phyloP scores from a whole-genome alignment of 2,888 invertebrate genomes.

The Theretra japonica region DNA sequence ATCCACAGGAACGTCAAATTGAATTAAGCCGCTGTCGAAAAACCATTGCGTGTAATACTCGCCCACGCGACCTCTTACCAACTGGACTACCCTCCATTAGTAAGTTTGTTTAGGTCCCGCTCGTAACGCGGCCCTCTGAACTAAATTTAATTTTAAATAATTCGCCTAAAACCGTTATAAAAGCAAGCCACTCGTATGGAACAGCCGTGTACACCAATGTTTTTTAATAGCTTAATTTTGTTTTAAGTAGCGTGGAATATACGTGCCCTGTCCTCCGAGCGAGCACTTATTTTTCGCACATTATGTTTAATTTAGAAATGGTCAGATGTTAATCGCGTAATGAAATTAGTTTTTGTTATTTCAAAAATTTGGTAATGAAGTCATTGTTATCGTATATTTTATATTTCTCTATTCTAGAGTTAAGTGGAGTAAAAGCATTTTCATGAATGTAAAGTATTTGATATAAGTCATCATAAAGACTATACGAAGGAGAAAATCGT shows the following conservation, averaged over 20 bases:
- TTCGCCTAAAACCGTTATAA: slow-evolving; percentile 55
- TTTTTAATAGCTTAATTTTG: slow-evolving; percentile 32
- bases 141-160: slow-evolving; percentile 68
- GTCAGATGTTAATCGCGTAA: neutral
- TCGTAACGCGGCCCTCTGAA: slow-evolving; percentile 51
- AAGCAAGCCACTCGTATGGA: slow-evolving; percentile 42
- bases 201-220: slow-evolving; percentile 28
- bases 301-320: neutral
- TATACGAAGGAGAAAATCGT: too few relatives aligned
- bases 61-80: slow-evolving; percentile 29
- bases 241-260: slow-evolving; percentile 17
- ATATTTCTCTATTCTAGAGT: too few relatives aligned
- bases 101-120: slow-evolving; percentile 67
- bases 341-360: neutral
- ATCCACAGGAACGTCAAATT: neutral
- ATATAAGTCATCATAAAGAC: too few relatives aligned
- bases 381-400: too few relatives aligned
- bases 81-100: slow-evolving; percentile 43
- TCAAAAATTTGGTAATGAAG: too few relatives aligned
- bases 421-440: too few relatives aligned
- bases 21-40: slow-evolving; percentile 1
- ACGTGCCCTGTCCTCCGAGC: neutral
- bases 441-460: too few relatives aligned
- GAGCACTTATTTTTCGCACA: neutral
- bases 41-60: slow-evolving; percentile 5